Evolutionary conservation across 1,140 invertebrate species (phyloP).

Genomic region (Macrobrachium nipponense): DNA sequence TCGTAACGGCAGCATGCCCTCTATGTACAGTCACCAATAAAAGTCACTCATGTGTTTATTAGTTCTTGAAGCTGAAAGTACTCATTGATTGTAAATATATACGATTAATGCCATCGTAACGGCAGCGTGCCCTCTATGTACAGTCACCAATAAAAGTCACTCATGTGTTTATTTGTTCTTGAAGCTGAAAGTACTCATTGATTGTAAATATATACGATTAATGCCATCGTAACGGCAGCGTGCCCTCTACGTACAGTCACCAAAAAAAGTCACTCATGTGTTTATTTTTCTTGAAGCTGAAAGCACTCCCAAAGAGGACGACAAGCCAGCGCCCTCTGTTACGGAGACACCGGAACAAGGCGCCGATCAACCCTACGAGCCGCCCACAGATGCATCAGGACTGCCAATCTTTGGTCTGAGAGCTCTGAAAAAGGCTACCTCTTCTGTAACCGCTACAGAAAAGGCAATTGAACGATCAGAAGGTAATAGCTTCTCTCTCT

Average conservation of each 20-base stretch:
- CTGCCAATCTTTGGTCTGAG: constrained; percentile 80
- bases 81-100: neutral
- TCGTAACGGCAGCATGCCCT: too few relatives aligned
- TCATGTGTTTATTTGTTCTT: neutral
- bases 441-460: neutral
- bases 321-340: neutral
- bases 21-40: too few relatives aligned
- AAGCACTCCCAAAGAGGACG: neutral
- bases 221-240: too few relatives aligned
- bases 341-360: constrained; percentile 2
- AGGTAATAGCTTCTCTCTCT: neutral
- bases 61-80: neutral
- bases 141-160: too few relatives aligned
- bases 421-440: constrained; percentile 70
- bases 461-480: neutral
- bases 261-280: neutral
- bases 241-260: too few relatives aligned
- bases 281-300: neutral
- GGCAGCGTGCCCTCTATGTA: too few relatives aligned
- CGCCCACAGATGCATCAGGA: constrained; percentile 82
- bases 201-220: too few relatives aligned
- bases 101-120: too few relatives aligned
- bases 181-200: neutral
- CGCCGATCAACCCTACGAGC: constrained; percentile 76
- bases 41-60: neutral